Percentiles rank a stretch among this genome's conserved stretches.
Evolutionary conservation across 2,797 vertebrate species (phyloP).

Genomic region (Tinamus major): DNA sequence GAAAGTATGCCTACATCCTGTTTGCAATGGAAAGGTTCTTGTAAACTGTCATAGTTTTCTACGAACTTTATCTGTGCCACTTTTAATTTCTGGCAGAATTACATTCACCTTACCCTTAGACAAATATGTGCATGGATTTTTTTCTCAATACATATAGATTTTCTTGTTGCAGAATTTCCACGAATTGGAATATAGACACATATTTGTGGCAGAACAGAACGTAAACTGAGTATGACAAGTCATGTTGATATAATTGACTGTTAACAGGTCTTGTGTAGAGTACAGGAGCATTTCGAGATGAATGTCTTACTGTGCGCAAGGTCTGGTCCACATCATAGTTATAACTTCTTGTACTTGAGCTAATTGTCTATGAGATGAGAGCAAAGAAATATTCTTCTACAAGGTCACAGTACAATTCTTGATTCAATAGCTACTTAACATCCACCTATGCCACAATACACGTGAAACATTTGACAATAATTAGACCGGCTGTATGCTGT

Average conservation of each 20-base stretch:
- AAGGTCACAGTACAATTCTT: not conserved
- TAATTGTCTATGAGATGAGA: not conserved
- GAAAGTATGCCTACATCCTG: not conserved
- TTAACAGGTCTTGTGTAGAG: not conserved
- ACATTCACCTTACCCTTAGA: not conserved
- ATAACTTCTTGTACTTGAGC: not conserved
- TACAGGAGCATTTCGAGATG: not conserved
- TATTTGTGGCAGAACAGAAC: not conserved
- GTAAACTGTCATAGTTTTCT: not conserved
- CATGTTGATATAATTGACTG: not conserved
- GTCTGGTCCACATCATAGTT: not conserved
- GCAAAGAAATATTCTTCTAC: not conserved
- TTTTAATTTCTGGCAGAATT: not conserved
- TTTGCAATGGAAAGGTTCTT: not conserved
- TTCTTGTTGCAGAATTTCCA: not conserved
- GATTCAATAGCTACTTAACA: not conserved
- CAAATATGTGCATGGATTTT: not conserved
- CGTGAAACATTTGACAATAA: not conserved
- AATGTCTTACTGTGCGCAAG: not conserved
- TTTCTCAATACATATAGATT: not conserved
- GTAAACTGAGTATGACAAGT: not conserved
- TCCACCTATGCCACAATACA: not conserved
- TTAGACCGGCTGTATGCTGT: not conserved
- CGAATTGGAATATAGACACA: not conserved
- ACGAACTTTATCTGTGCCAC: not conserved